A percentile compares a stretch with the other conserved stretches of the same genome.
phyloP scores from a whole-genome alignment of 2,888 invertebrate species.

The Aplocera efformata region DNA sequence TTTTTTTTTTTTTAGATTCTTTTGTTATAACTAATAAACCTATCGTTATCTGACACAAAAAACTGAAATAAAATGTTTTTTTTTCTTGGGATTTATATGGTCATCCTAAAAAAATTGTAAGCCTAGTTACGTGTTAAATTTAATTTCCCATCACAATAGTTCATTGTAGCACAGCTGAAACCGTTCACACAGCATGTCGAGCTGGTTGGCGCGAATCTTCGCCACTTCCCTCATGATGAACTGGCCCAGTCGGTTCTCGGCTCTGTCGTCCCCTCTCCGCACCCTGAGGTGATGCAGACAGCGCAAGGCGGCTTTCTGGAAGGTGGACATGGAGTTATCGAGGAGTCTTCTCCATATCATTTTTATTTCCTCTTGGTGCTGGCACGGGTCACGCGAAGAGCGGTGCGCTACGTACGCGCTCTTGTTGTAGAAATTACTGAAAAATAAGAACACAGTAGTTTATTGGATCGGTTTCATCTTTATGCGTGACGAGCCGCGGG shows the following conservation, averaged over 20 bases:
- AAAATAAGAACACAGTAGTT: neutral
- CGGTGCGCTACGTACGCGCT: conserved; percentile 24
- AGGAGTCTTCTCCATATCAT: conserved; percentile 39
- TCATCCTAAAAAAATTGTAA: too few relatives aligned
- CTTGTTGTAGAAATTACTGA: conserved; percentile 33
- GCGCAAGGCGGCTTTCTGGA: conserved; percentile 28
- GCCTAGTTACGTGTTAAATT: too few relatives aligned
- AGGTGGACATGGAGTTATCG: conserved; percentile 25
- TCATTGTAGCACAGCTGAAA: conserved; percentile 44
- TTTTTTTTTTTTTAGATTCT: too few relatives aligned
- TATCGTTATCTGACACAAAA: too few relatives aligned
- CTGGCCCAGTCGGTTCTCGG: conserved; percentile 22
- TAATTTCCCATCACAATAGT: conserved; percentile 16
- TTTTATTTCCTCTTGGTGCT: conserved; percentile 35
- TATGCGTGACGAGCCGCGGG: too few relatives aligned
- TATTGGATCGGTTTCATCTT: too few relatives aligned
- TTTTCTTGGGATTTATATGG: too few relatives aligned
- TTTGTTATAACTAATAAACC: too few relatives aligned
- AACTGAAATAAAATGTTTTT: too few relatives aligned
- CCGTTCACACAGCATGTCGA: conserved; percentile 37
- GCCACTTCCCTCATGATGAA: conserved; percentile 31
- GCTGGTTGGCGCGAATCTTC: conserved; percentile 30
- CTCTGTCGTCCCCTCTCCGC: neutral
- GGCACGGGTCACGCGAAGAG: conserved; percentile 32
- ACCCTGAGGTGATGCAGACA: conserved; percentile 24